Base-by-base conservation (phyloP, 2,113 vertebrate genomes). In the Asarcornis scutulata region DNA sequence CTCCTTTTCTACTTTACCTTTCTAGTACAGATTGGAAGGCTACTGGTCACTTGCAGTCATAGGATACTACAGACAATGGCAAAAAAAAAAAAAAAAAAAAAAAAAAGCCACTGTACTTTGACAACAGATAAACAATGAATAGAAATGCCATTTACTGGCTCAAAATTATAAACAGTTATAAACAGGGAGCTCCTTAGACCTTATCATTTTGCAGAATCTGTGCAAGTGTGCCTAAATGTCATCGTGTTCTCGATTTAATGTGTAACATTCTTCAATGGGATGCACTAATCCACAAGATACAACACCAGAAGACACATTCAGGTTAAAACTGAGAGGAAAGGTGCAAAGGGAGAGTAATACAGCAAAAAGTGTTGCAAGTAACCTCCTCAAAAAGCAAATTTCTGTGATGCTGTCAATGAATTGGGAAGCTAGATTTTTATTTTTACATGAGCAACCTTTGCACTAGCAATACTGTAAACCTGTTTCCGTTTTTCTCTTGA, bases 401-500 rank as follows among this genome's bases (percentile, higher is more conserved):
- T 88, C 48, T 3, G 1, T 74, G 83, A 46, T n/a, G 46, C n/a
- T 93, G 23, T 64, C 60, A 73, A 32, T 34, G 5, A 88, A 81
- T 16, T 4, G 1, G 44, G 34, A 84, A 81, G 36, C 14, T 72
- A 74, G 13, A 23, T 46, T 15, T 64, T 80, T 55, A 34, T 60
- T 67, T 44, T 80, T 29, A 34, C 22, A 31, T 16, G 17, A 88
- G 9, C 26, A 77, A 60, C 38, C 9, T 93, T 78, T 72, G 56
- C 56, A 64, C 20, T 53, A 32, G 56, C 38, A 88, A 17, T 78
- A 21, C 62, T 73, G 48, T 62, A 58, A 94, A 89, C 18, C 50
- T 92, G 31, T 71, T 88, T 81, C 48, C 23, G 21, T 66, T 91
- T 92, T 93, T 81, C 76, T 79, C 90, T 73, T 89, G 83, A 93